Base-by-base conservation (phyloP, 2,113 vertebrate species). In the Leucopternis melanops region DNA sequence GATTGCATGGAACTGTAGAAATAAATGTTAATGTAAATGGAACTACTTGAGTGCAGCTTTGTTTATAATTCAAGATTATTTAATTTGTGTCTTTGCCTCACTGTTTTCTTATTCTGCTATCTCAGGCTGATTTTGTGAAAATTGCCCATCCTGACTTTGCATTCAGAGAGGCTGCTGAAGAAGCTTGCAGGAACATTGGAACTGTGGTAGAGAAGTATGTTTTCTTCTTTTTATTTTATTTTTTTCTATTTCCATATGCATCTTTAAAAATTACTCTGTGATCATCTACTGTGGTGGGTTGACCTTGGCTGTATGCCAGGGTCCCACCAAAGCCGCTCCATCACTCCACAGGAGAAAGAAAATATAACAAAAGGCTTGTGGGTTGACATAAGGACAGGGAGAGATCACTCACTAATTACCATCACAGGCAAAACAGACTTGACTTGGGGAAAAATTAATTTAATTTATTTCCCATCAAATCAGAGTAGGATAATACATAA, bases 41-140 rank as follows among this genome's bases (percentile, higher is more conserved):
- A 90, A 73, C 42, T 78, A 13, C 31, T 92, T n/a, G 58, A 82
- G 20, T 52, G 21, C 26, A 82, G 47, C 52, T 21, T 34, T 50
- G 15, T 44, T 71, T 90, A 42, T 80, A 61, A 44, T 29, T 32
- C 18, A 57, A 19, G 13, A 11, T 31, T 38, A 50, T 67, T 57
- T 69, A 16, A 22, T 83, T 85, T 54, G 13, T 88, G 36, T 94
- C 73, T 95, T 77, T 92, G 26, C 40, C 16, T 90, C 13, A 55
- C 15, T 77, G 6, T 82, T 58, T 93, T 75, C 34, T 69, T 91
- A 27, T 66, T 85, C 34, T 81, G 5, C 10, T 21, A 14, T 50
- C 3, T 69, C 93, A 99, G 99, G 99, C 99, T 38, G 99, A 99
- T 96, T 99, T 99, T 97, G 98, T 99, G 50, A 99, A 99, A 97